Conservation (phyloP, 2,113 vertebrate genomes). For the Corythaixoides concolor region DNA sequence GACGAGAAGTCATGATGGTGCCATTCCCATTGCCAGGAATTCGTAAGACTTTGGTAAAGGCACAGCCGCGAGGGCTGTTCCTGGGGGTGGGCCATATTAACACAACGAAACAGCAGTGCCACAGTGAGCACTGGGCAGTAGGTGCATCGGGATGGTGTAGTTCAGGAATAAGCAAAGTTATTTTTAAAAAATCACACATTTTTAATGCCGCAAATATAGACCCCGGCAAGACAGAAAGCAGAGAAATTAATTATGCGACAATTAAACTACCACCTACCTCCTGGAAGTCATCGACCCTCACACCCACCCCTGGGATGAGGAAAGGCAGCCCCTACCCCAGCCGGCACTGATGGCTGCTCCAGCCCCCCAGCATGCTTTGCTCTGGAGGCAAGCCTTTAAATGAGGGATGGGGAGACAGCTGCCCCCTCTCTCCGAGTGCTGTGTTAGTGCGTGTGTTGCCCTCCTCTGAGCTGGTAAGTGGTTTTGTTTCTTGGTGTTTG, state of each 20-base stretch:
- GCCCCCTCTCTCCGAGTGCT: accelerated
- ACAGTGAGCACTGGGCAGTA: background rate
- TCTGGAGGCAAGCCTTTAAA: background rate
- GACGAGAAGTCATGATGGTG: background rate
- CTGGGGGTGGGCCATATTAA: too few species aligned
- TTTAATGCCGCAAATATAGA: background rate
- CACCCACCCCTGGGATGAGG: too few species aligned
- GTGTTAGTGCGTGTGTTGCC: accelerated
- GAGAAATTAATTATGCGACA: background rate
- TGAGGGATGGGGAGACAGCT: background rate
- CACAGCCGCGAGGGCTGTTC: accelerated
- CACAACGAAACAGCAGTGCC: background rate
- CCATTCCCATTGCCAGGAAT: accelerated
- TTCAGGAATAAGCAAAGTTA: background rate
- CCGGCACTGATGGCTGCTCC: too few species aligned
- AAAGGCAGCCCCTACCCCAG: too few species aligned
- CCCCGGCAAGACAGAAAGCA: background rate
- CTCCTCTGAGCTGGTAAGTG: background rate
- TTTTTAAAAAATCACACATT: background rate
- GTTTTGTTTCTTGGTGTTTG: background rate
- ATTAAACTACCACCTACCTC: background rate
- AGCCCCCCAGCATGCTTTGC: background rate
- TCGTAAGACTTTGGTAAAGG: accelerated
- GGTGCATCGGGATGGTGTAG: background rate
- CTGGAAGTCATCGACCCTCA: background rate